A percentile compares a stretch with the other conserved stretches of the same genome.
phyloP scores from a whole-genome alignment of 1,140 invertebrate species.

The Cotesia vestalis region DNA sequence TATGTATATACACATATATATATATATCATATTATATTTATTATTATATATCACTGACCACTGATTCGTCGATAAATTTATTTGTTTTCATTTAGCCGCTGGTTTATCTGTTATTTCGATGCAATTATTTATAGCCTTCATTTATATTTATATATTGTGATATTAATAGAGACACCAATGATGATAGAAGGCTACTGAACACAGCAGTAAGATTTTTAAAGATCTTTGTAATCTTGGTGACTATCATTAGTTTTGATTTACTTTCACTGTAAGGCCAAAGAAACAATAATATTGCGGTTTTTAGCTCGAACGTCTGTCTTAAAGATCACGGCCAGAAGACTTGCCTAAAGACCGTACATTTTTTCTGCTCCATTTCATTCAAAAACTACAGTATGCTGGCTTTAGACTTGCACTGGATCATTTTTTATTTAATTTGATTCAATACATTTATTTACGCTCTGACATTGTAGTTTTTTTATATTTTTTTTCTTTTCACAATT shows the following conservation, averaged over 20 bases:
- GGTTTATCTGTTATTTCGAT: slow-evolving; percentile 22
- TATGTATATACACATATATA: too few relatives aligned
- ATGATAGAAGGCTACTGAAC: slow-evolving; percentile 62
- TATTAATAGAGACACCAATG: slow-evolving; percentile 53
- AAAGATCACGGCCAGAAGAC: slow-evolving; percentile 40
- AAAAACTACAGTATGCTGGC: slow-evolving; percentile 38
- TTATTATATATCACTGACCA: too few relatives aligned
- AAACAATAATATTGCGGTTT: slow-evolving; percentile 56
- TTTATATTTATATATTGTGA: slow-evolving; percentile 3
- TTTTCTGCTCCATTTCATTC: slow-evolving; percentile 16
- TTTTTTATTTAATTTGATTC: slow-evolving; percentile 9
- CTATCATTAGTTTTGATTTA: slow-evolving; percentile 49
- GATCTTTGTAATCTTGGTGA: slow-evolving; percentile 68
- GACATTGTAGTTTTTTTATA: neutral
- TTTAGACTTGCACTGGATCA: slow-evolving; percentile 19
- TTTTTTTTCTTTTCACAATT: neutral
- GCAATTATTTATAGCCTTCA: slow-evolving; percentile 5
- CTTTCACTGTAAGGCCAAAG: slow-evolving; percentile 66
- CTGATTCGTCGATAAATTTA: neutral
- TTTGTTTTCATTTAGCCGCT: slow-evolving; percentile 15
- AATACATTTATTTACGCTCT: neutral
- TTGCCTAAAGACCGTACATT: slow-evolving; percentile 36
- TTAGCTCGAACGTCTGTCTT: slow-evolving; percentile 41
- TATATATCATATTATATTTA: too few relatives aligned
- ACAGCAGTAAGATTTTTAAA: slow-evolving; percentile 54